Evolutionary conservation across 2,113 vertebrate species (phyloP), one percentile per base, ranked within the genome.

Genomic region (Triplophysa tibetana): DNA sequence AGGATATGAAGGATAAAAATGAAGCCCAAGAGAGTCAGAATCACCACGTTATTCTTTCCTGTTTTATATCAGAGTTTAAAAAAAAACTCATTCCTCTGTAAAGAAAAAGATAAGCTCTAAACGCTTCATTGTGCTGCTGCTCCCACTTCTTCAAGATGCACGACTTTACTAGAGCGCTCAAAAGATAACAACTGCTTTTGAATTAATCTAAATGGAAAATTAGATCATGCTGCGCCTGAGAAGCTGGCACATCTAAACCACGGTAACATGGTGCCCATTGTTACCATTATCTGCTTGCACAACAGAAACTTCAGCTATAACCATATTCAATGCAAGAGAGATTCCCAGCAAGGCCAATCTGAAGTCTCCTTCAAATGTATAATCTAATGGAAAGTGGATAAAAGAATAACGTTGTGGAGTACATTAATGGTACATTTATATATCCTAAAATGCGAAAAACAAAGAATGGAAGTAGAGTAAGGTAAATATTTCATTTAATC

Each of bases 161-260:
- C 24, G n/a, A 21, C 41, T 79, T 70, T 38, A 5, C 75, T 61
- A 54, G 23, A 12, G 19, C 12, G 41, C 26, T 48, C 14, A 1
- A 17, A 17, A 78, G 26, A 78, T 54, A 68, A 62, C 63, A 66
- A 38, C 19, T 24, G 14, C 11, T n/a, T 67, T 66, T 61, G 24
- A 26, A 29, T 43, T 75, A 68, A 79, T 82, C 76, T 79, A 21
- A 2, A 77, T 65, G 62, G 63, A 78, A 60, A 82, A 66, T 60
- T 9, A 74, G 33, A 74, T 58, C 56, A 29, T 16, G 24, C 16
- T 50, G 60, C 1, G 58, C 26, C 6, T 29, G 38, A 75, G 21
- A 50, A 63, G 45, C 61, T 33, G 19, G 45, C 62, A 65, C 21
- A 63, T 61, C 17, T 26, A n/a, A 26, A 48, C 13, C 1, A 45